Base-by-base conservation (phyloP, 2,888 invertebrate species). In the Drosophila dives region DNA sequence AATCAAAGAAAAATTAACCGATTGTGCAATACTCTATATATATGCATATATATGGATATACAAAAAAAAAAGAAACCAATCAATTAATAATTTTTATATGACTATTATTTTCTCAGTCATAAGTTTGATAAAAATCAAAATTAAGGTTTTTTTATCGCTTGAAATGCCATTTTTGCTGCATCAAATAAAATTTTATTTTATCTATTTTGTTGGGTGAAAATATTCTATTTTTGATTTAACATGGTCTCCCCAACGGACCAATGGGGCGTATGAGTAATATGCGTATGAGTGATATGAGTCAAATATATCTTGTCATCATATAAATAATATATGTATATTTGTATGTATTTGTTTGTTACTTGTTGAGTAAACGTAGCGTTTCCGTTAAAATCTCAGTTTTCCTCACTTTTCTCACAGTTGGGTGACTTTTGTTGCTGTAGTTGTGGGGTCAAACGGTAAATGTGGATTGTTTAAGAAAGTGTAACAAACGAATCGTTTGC, bases 251-350 rank as follows among this genome's bases (percentile, higher is more conserved):
- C 60, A 32, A 7, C 20, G 11, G 34, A 29, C 23, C 75, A 62
- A 36, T 36, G 64, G 53, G 51, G 40, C 75, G 80, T 80, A 80
- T 76, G 63, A 53, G 74, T 61, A 78, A 74, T 78, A 36, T 73
- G 60, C 75, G 75, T 74, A 76, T 80, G 60, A 55, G 70, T 62
- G 59, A 69, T 75, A 62, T 79, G 23, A 45, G 23, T 40, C 20
- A 15, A 40, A 40, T 64, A 59, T 51, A 59, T 17, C 61, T 33
- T n/a, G 34, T 51, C 54, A 29, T 51, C 51, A 51, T 33, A 34
- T 29, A 38, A 40, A 53, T 34, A 64, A 36, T 56, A 23, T 20
- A 33, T 20, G n/a, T 20, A 4, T 17, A 11, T 23, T 54, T 45
- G 45, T 17, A 1, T 7, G 23, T 12, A 15, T 29, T 42, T 45